Evolutionary conservation across 2,797 vertebrate species (phyloP).

Genomic region (Acipenser ruthenus): DNA sequence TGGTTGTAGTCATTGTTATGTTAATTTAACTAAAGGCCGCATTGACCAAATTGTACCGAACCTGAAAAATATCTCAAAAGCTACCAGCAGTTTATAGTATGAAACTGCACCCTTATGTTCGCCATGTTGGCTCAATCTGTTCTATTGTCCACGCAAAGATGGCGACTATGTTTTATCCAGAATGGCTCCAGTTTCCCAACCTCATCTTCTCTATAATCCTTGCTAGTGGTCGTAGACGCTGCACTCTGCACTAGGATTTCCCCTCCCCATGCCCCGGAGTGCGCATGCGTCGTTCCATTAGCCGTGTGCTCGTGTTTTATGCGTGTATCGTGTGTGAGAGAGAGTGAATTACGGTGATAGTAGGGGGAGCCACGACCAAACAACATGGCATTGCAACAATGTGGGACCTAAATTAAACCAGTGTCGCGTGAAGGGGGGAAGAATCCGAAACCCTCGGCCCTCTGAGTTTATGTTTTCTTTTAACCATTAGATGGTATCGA

Average conservation of each 20-base stretch:
- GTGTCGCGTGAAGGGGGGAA: slow-evolving; percentile 19
- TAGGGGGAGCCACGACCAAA: slow-evolving; percentile 17
- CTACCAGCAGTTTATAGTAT: not conserved
- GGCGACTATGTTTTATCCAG: not conserved
- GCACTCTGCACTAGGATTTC: slow-evolving; percentile 19
- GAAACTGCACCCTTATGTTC: not conserved
- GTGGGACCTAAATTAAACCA: slow-evolving; percentile 42
- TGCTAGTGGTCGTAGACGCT: slow-evolving; percentile 24
- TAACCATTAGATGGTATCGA: slow-evolving; percentile 88
- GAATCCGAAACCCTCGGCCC: slow-evolving; percentile 25
- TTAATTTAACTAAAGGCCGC: no score
- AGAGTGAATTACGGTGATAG: slow-evolving; percentile 35
- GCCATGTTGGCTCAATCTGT: not conserved
- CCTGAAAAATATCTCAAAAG: no score
- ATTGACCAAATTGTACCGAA: no score
- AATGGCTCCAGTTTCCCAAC: slow-evolving; percentile 13
- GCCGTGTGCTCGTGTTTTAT: slow-evolving; percentile 40
- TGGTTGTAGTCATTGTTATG: no score
- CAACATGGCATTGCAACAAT: slow-evolving; percentile 51
- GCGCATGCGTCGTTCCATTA: slow-evolving; percentile 56
- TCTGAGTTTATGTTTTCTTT: slow-evolving; percentile 62
- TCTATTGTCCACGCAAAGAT: not conserved
- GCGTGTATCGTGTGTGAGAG: slow-evolving; percentile 43
- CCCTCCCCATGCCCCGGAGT: slow-evolving; percentile 30
- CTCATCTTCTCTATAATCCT: slow-evolving; percentile 11